These are phyloP conservation scores for Tipula helvola DNA, from an alignment of 2,888 invertebrate genomes.

Conservation along the genomic window DNA sequence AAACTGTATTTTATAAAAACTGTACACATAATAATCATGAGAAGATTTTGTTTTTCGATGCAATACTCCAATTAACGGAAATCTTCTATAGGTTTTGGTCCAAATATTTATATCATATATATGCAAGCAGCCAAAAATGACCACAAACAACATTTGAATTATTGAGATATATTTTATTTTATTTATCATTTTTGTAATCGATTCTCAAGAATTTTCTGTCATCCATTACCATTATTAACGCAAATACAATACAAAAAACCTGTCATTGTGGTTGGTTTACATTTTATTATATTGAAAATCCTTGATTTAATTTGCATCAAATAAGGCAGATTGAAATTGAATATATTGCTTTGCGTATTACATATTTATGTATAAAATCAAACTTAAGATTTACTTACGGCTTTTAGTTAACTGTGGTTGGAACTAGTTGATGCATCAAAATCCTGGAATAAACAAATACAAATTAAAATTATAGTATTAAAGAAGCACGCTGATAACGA, in stretches of 20 bases:
- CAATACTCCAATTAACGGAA: not conserved
- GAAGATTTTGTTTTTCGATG: not conserved
- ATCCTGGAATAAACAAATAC: not conserved
- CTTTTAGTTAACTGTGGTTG: not conserved
- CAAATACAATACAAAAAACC: not conserved
- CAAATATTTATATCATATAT: not conserved
- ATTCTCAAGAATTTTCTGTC: not conserved
- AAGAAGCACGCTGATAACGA: not conserved
- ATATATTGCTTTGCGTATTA: not conserved
- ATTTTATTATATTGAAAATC: not conserved
- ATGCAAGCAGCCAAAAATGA: not conserved
- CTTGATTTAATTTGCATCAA: not conserved
- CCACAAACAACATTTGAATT: not conserved
- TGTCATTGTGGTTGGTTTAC: not conserved
- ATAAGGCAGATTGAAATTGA: not conserved
- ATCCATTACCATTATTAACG: not conserved
- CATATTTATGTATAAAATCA: not conserved
- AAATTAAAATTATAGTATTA: not conserved
- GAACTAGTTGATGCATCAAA: not conserved
- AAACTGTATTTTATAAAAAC: not conserved
- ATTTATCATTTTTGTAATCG: not conserved
- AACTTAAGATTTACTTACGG: not conserved
- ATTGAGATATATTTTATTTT: not conserved
- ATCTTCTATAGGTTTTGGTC: not conserved
- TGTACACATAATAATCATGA: not conserved